Evolutionary conservation across 2,113 vertebrate genomes (phyloP), one percentile per base, ranked within the genome.

Genomic region (Stercorarius parasiticus): DNA sequence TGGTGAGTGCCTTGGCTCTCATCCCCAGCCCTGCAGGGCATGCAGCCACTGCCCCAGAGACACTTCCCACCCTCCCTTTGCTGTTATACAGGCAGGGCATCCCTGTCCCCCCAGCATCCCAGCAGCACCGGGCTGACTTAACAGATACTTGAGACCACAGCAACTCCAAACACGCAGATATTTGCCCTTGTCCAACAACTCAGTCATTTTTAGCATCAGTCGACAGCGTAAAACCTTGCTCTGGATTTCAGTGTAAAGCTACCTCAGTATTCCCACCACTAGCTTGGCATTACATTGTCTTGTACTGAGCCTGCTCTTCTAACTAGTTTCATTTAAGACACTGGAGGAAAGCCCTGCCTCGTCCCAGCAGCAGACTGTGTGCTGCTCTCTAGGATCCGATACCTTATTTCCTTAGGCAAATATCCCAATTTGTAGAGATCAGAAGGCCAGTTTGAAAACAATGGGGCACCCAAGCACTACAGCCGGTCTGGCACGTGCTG

Each of bases 401-500:
- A 69, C 22, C 23, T 94, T 58, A 43, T 82, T 93, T 82, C 43
- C 77, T 71, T 70, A 58, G 47, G 77, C 55, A 91, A 94, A 55
- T 34, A n/a, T 36, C 43, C 16, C 20, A n/a, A 29, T 77, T 26
- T 76, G 62, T 23, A 80, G 53, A 26, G 30, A 47, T 59, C 49
- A 61, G 38, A 86, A 82, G 49, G 43, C 26, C 71, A 72, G 20
- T 56, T 59, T 85, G 56, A 81, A 80, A 90, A 23, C 43, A 52
- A 34, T 9, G 32, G 34, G 70, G 29, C 9, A 15, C 10, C 22
- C 5, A 61, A 69, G 67, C 1, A 0, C 52, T 65, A 10, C 8
- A 61, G 40, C 47, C 15, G 8, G 14, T 9, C 26, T 1, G 7
- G 69, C 43, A 50, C 0, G 0, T 42, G 40, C 81, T 50, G 40